Base-by-base conservation (phyloP, 2,113 vertebrate genomes). In the Pycnonotus jocosus region DNA sequence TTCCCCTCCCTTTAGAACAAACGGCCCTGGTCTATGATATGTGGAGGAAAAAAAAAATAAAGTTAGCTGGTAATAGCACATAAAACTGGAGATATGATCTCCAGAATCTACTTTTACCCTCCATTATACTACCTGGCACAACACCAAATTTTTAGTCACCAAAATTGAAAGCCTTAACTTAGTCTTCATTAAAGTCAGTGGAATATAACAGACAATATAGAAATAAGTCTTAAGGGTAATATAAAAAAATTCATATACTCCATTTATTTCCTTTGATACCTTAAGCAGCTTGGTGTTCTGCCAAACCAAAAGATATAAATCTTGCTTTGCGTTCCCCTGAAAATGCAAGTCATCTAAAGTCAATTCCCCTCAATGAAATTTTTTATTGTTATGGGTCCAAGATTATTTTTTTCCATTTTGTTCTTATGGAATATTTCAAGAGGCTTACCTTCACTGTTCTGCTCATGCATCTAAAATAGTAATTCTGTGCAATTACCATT, bases 211-310 rank as follows among this genome's bases (percentile, higher is more conserved):
- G 19, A 27, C 10, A 61, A n/a, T 40, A 44, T 22, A 82, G 33
- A 45, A 68, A 47, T 58, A 87, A 50, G 18, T 54, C 38, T 61
- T 86, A n/a, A 33, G 19, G 6, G 24, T 38, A 53, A 66, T 61
- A 81, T n/a, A 66, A 73, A 88, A 69, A 25, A 66, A 27, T 1
- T 50, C 12, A 74, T 53, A 50, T 38, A 47, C 31, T 81, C 9
- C 25, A n/a, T 95, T 85, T 81, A 61, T 86, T 30, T 81, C 23
- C 31, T 85, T 70, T 86, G 35, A 31, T 72, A 62, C 62, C 74
- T 82, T 28, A 61, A 50, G 18, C 12, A 83, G 27, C 15, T 91
- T 77, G 83, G 31, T 38, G 40, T 51, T 91, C 68, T 2, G 11
- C 22, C 42, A 72, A 60, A 60, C 12, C 3, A 35, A 81, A 80